These are phyloP conservation scores for Calyptommatus sinebrachiatus DNA, from an alignment of 2,113 vertebrate species.

Conservation along the genomic window DNA sequence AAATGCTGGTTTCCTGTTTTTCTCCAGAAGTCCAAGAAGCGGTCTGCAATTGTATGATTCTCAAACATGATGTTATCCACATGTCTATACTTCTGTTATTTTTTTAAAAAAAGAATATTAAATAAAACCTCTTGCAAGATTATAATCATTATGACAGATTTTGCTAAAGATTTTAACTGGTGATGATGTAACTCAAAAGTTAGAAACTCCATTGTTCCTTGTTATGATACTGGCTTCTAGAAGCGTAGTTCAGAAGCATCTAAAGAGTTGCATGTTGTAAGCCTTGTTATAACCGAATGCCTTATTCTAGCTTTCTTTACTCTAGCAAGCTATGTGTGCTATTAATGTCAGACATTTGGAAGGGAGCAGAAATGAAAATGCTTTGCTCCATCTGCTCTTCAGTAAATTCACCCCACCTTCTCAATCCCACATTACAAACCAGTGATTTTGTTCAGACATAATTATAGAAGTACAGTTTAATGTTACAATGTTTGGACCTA, in stretches of 20 bases:
- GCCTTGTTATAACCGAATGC: fast-evolving
- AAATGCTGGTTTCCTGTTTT: conserved; percentile 95
- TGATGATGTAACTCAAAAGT: no score
- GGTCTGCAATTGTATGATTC: conserved; percentile 97
- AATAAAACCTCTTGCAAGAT: conserved; percentile 24
- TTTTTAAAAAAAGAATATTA: conserved; percentile 40
- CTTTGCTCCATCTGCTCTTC: neutral
- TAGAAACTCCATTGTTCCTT: no score
- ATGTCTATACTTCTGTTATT: conserved; percentile 95
- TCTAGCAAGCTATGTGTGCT: neutral
- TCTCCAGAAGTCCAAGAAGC: conserved; percentile 98
- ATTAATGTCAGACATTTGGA: neutral
- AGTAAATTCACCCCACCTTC: neutral
- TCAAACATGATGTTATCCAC: conserved; percentile 99
- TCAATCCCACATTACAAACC: neutral
- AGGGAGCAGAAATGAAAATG: neutral
- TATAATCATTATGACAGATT: neutral
- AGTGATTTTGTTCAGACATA: neutral
- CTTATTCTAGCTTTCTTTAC: neutral
- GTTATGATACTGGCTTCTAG: no score
- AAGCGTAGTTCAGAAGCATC: no score
- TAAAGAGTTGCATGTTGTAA: no score
- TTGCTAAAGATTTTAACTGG: neutral
- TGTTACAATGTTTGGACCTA: neutral
- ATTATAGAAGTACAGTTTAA: neutral